Base-by-base conservation (phyloP, 1,140 invertebrate species). In the Doryteuthis pealeii region DNA sequence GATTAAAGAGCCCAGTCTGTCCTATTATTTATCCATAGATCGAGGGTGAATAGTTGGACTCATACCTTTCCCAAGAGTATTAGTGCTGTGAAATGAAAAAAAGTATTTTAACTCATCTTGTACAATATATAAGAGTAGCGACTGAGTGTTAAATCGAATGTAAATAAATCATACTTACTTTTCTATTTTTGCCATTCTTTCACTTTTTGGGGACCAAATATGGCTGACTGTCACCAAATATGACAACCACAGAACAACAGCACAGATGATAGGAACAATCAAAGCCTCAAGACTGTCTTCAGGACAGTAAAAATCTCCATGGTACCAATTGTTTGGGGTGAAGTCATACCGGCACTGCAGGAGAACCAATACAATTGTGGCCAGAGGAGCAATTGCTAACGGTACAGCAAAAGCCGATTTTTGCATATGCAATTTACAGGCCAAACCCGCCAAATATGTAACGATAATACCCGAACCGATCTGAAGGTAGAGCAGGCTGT, bases 121-220 rank as follows among this genome's bases (percentile, higher is more conserved):
- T n/a, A n/a, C n/a, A n/a, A n/a, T n/a, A n/a, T n/a, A n/a, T n/a
- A n/a, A n/a, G n/a, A n/a, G n/a, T n/a, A n/a, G n/a, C n/a, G n/a
- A n/a, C n/a, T n/a, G n/a, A n/a, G n/a, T n/a, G n/a, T n/a, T n/a
- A n/a, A n/a, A n/a, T n/a, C n/a, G n/a, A n/a, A n/a, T n/a, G n/a
- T n/a, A n/a, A n/a, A n/a, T n/a, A n/a, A n/a, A n/a, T n/a, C n/a
- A n/a, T n/a, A n/a, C n/a, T n/a, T n/a, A n/a, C n/a, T n/a, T n/a
- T n/a, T n/a, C n/a, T n/a, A n/a, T n/a, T n/a, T n/a, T n/a, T n/a
- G n/a, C n/a, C n/a, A n/a, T n/a, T n/a, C 97, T 92, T 89, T 99
- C 97, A 82, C 95, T 96, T 89, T 98, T 97, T 0, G 97, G 97
- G 2, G 94, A 97, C 97, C 97, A 99, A 69, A 99, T 96, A 83